These are phyloP conservation scores for Dipodomys ordii DNA, from an alignment of 2,113 vertebrate genomes.

Conservation along the genomic window DNA sequence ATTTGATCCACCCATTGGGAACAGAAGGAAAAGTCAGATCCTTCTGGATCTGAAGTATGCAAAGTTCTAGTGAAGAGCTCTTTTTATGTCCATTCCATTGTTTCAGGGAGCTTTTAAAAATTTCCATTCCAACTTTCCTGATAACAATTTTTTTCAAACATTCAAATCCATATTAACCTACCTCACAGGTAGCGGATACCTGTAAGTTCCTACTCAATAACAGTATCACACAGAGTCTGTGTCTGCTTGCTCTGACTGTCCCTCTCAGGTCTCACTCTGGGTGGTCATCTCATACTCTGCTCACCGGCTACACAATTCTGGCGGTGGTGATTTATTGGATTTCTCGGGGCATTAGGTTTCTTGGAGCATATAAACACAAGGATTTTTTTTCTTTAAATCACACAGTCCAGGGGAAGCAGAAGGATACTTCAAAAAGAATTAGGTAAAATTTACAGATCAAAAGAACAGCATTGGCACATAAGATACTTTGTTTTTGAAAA, in stretches of 20 bases:
- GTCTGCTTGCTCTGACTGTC: not conserved
- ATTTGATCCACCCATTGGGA: constrained; percentile 1
- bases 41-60: not conserved
- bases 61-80: not conserved
- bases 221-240: not conserved
- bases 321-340: constrained; percentile 33
- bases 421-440: constrained; percentile 75
- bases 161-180: not conserved
- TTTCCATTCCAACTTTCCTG: not conserved
- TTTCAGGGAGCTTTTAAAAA: no score
- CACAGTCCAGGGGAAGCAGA: constrained; percentile 41
- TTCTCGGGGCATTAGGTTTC: constrained; percentile 66
- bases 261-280: constrained; percentile 1
- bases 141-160: not conserved
- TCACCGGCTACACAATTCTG: not conserved
- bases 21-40: not conserved
- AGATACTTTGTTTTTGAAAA: constrained; percentile 49
- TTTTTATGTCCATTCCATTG: no score
- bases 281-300: constrained; percentile 29
- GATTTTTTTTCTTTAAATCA: constrained; percentile 58
- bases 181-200: not conserved
- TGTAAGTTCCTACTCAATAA: fast-evolving
- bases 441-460: constrained; percentile 69
- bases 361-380: constrained; percentile 54
- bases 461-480: constrained; percentile 50